These are phyloP conservation scores for Parazoanthus atlanticus DNA, from an alignment of 92 coral and sea anemone genomes.

Conservation along the genomic window DNA sequence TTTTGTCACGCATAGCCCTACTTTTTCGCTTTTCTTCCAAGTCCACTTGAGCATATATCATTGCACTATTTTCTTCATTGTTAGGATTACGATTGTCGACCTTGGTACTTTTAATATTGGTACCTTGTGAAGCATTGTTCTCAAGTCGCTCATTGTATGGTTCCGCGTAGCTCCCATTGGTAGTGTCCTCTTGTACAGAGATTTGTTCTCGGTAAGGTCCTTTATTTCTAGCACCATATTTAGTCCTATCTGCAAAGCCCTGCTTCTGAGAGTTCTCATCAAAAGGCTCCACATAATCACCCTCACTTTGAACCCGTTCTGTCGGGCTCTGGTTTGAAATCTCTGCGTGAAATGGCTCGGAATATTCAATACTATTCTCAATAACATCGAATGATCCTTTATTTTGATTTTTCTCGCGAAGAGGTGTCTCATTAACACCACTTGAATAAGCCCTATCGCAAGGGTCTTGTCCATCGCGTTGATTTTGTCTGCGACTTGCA, in stretches of 20 bases:
- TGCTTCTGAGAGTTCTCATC: background rate
- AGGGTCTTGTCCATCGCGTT: background rate
- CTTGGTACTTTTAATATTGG: background rate
- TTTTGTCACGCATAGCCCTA: conserved; percentile 9
- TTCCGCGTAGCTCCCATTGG: background rate
- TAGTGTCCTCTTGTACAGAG: background rate
- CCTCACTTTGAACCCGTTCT: background rate
- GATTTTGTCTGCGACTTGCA: background rate
- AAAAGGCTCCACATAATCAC: background rate
- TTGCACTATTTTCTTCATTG: background rate
- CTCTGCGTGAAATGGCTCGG: background rate
- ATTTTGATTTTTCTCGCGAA: background rate
- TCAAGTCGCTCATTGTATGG: background rate
- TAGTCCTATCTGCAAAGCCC: conserved; percentile 1
- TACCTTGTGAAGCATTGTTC: background rate
- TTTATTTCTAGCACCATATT: background rate
- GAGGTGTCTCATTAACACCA: background rate
- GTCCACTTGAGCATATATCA: conserved; percentile 64
- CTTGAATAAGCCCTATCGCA: background rate
- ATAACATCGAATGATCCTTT: background rate
- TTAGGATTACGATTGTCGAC: background rate
- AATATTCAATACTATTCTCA: background rate
- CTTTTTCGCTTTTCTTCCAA: conserved; percentile 47
- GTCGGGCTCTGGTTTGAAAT: background rate
- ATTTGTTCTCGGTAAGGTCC: background rate